phyloP scores from a whole-genome alignment of 92 coral and sea anemone species.

The Zoanthus sociatus region DNA sequence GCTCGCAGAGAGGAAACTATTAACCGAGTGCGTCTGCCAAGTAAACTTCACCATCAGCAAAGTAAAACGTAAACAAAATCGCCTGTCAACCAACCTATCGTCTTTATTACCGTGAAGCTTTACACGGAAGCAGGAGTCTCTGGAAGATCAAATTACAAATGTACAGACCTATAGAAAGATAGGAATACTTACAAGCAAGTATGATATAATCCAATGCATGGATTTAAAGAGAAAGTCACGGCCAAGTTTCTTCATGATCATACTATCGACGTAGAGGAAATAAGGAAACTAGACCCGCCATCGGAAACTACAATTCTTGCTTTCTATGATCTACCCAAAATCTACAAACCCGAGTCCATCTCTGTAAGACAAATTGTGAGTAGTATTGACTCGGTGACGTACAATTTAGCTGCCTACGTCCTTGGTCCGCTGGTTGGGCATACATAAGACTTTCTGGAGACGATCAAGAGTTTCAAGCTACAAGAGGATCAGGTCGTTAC shows the following conservation, averaged over 20 bases:
- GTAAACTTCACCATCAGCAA: constrained; percentile 39
- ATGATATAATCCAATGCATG: constrained; percentile 49
- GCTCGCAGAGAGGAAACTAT: constrained; percentile 52
- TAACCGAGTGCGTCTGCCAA: constrained; percentile 49
- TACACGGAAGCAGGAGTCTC: constrained; percentile 42
- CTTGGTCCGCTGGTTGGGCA: constrained; percentile 2
- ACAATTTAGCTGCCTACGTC: not conserved
- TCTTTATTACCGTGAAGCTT: constrained; percentile 29
- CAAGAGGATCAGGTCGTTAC: constrained; percentile 20
- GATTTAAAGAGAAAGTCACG: not conserved
- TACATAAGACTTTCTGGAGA: not conserved
- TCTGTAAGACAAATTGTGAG: not conserved
- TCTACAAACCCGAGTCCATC: constrained; percentile 34
- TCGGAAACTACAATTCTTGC: constrained; percentile 28
- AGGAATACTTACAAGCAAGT: not conserved
- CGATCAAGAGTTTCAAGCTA: not conserved
- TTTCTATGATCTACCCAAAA: constrained; percentile 41
- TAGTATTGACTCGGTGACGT: no score
- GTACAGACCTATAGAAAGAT: constrained; percentile 30
- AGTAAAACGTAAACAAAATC: constrained; percentile 48
- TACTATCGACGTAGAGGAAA: constrained; percentile 43
- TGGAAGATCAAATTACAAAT: constrained; percentile 43
- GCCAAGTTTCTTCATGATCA: constrained; percentile 20
- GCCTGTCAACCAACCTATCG: constrained; percentile 36
- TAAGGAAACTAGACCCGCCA: not conserved